Percentiles rank a stretch among this genome's conserved stretches.
These are phyloP conservation scores for Caenorhabditis afra DNA, from an alignment of 2,888 invertebrate species.

Conservation along the genomic window DNA sequence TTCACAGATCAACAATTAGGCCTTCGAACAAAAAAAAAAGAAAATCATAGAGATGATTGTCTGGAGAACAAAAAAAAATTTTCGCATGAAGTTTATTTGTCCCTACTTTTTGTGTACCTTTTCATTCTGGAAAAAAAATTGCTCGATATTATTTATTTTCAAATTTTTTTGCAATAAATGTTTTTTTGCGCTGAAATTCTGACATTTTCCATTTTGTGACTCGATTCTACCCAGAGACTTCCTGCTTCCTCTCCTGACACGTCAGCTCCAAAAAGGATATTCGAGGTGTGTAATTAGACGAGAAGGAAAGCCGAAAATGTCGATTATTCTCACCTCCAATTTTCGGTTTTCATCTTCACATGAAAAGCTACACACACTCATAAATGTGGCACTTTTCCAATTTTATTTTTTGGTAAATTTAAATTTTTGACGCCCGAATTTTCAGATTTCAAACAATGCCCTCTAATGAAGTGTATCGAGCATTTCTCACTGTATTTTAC, in stretches of 20 bases:
- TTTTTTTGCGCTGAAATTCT: background rate
- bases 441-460: conserved; percentile 10
- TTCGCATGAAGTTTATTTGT: too few relatives aligned
- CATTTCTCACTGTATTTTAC: conserved; percentile 4
- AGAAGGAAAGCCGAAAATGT: background rate
- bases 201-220: too few relatives aligned
- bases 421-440: too few relatives aligned
- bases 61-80: too few relatives aligned
- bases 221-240: background rate
- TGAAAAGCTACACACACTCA: background rate
- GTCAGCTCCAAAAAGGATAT: background rate
- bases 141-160: too few relatives aligned
- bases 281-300: background rate
- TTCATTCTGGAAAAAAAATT: too few relatives aligned
- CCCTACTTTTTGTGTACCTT: too few relatives aligned
- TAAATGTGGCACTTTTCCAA: background rate
- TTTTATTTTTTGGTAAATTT: conserved; percentile 14
- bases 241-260: background rate
- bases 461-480: conserved; percentile 10
- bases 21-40: too few relatives aligned
- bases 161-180: background rate
- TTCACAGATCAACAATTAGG: conserved; percentile 20
- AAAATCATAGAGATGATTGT: too few relatives aligned
- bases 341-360: background rate
- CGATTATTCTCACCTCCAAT: background rate